Base-by-base conservation (phyloP, 2,797 vertebrate genomes). In the Chelon labrosus region DNA sequence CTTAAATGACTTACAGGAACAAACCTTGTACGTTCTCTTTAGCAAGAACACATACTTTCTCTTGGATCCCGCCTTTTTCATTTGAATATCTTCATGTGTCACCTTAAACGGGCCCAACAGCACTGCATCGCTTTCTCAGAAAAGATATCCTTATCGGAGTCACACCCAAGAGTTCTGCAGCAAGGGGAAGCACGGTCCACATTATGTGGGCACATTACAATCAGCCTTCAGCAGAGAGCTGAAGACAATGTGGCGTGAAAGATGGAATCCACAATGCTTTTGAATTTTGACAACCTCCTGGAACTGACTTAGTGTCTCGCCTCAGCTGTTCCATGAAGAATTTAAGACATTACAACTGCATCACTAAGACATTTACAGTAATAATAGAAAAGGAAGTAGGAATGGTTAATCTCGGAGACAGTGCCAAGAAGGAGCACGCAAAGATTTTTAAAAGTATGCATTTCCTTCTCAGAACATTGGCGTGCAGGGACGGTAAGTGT, bases 61-160 rank as follows among this genome's bases (percentile, higher is more conserved):
- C 55, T 49, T 53, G 0, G 7, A 65, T 75, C 60, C 27, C 46
- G 69, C 85, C 85, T 75, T 84, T 77, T 88, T 84, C 46, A 49
- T 67, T 66, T 1, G 16, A 81, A 77, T 89, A 84, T 91, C 90
- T 72, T 52, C 6, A 10, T n/a, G 31, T 16, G 61, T 41, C 74
- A 68, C 79, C 67, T 72, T 72, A 38, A 20, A 44, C 46, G 16
- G 35, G 52, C 54, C 63, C 37, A 80, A 87, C 79, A 88, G 77
- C 46, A 59, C 59, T 2, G 47, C 74, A 77, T 75, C 59, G 37
- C 60, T 82, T 87, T 68, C 73, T 17, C 22, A 51, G 82, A 87
- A 87, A 50, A 82, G 78, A 88, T 79, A 76, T n/a, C 11, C 37
- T 90, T 90, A 93, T 92, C 92, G 2, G 61, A 11, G 77, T 25